Evolutionary conservation across 1,140 invertebrate genomes (phyloP).

Genomic region (Pseudomyrmex concolor): DNA sequence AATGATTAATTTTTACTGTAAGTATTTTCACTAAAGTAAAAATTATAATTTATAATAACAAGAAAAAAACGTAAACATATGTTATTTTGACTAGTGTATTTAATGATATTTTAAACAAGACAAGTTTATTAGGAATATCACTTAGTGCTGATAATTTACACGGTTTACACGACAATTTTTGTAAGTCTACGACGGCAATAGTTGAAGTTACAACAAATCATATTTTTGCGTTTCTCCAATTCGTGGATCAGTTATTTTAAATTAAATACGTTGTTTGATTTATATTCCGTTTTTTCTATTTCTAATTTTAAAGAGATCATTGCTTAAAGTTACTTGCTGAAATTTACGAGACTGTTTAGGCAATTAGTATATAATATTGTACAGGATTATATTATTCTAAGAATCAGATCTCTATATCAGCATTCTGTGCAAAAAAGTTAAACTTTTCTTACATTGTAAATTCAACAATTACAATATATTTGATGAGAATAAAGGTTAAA

Average conservation of each 20-base stretch:
- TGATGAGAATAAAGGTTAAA: slow-evolving; percentile 7
- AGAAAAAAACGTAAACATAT: slow-evolving; percentile 21
- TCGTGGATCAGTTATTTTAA: neutral
- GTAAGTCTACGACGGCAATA: slow-evolving; percentile 34
- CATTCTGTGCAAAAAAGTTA: slow-evolving; percentile 24
- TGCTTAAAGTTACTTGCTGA: slow-evolving; percentile 3
- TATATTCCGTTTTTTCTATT: slow-evolving; percentile 22
- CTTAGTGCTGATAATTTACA: slow-evolving; percentile 60
- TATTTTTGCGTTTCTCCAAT: neutral
- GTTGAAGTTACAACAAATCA: neutral
- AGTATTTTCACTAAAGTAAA: too few relatives aligned
- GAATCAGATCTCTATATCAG: slow-evolving; percentile 31
- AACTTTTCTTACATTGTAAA: slow-evolving; percentile 8
- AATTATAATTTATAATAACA: neutral
- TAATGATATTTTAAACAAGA: slow-evolving; percentile 78
- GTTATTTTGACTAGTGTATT: slow-evolving; percentile 79
- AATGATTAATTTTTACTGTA: too few relatives aligned
- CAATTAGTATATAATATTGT: slow-evolving; percentile 51
- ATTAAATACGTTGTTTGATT: slow-evolving; percentile 41
- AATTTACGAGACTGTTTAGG: slow-evolving; percentile 28
- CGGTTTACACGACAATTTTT: slow-evolving; percentile 56
- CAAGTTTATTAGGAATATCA: slow-evolving; percentile 74
- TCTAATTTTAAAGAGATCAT: slow-evolving; percentile 27
- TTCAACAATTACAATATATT: neutral
- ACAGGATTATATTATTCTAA: slow-evolving; percentile 53